Percentiles rank a stretch among this genome's conserved stretches.
phyloP scores from a whole-genome alignment of 2,888 invertebrate genomes.

The Myopa tessellatipennis region DNA sequence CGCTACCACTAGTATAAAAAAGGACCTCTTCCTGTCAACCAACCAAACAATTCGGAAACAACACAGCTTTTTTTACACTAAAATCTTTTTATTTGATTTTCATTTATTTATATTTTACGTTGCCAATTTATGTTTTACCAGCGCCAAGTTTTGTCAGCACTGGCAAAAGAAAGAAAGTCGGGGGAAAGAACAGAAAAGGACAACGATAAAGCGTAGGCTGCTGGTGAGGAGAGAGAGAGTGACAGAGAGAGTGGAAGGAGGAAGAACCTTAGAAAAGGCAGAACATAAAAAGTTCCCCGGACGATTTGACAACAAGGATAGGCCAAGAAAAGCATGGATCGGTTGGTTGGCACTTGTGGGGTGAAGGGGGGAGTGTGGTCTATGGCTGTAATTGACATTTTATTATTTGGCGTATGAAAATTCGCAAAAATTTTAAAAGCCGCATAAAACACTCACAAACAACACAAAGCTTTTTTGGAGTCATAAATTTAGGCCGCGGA shows the following conservation, averaged over 20 bases:
- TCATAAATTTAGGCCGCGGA: neutral
- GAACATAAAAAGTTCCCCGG: too few relatives aligned
- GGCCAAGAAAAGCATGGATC: too few relatives aligned
- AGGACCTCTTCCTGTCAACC: too few relatives aligned
- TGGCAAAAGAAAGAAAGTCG: neutral
- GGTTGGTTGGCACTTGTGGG: too few relatives aligned
- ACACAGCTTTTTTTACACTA: neutral
- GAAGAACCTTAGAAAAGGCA: too few relatives aligned
- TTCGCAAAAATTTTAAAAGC: constrained; percentile 21
- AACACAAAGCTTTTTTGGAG: constrained; percentile 10
- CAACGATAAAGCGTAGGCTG: neutral
- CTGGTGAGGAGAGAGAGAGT: too few relatives aligned
- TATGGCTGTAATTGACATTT: constrained; percentile 33
- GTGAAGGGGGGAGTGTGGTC: neutral
- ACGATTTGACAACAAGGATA: too few relatives aligned
- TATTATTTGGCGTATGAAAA: constrained; percentile 19
- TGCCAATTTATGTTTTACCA: neutral
- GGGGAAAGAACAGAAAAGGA: neutral
- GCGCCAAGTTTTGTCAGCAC: constrained; percentile 7
- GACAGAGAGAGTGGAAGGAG: neutral
- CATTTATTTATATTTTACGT: constrained; percentile 25
- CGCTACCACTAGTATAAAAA: too few relatives aligned
- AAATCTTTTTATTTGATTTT: constrained; percentile 29
- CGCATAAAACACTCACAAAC: constrained; percentile 32
- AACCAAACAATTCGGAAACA: neutral